Evolutionary conservation across 2,797 vertebrate genomes (phyloP), one percentile per base, ranked within the genome.

Genomic region (Gymnocypris eckloni): DNA sequence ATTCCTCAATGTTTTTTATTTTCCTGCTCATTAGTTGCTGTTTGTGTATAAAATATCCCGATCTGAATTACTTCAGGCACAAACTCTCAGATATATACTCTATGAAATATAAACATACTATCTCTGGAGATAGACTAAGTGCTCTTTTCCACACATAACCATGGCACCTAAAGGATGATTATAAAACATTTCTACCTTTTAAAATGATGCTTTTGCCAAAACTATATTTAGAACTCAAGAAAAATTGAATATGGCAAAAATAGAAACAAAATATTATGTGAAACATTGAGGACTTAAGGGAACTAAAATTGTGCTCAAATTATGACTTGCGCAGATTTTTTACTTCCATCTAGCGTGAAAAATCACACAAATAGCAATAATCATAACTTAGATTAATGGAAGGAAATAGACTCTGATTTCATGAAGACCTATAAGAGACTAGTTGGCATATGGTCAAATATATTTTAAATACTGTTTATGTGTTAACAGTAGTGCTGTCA

Each of bases 111-210:
- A 79, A 25, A 79, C 56, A 61, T 61, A 69, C n/a, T 69, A 81
- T 70, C 45, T 70, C 45, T 50, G 33, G 79, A 81, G 79, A 70
- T 69, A 54, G 66, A 70, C 33, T 39, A 64, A 64, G 48, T 37
- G 79, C 64, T 70, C 45, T 70, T 81, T 72, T 82, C n/a, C 54
- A 61, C 69, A 82, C 69, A 56, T 73, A 82, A 72, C 80, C 45
- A n/a, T n/a, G 39, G 69, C 81, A 73, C n/a, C 69, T 72, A 82
- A 45, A n/a, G 48, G 22, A 43, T 82, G 54, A 33, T 33, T 12
- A 59, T 72, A 72, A 73, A 81, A n/a, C n/a, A n/a, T n/a, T n/a
- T n/a, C n/a, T n/a, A n/a, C n/a, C n/a, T n/a, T n/a, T n/a, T n/a
- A n/a, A n/a, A n/a, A n/a, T n/a, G n/a, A n/a, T n/a, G n/a, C n/a